Conservation (phyloP, 1,140 invertebrate genomes). For the Drosophila ogumai region DNA sequence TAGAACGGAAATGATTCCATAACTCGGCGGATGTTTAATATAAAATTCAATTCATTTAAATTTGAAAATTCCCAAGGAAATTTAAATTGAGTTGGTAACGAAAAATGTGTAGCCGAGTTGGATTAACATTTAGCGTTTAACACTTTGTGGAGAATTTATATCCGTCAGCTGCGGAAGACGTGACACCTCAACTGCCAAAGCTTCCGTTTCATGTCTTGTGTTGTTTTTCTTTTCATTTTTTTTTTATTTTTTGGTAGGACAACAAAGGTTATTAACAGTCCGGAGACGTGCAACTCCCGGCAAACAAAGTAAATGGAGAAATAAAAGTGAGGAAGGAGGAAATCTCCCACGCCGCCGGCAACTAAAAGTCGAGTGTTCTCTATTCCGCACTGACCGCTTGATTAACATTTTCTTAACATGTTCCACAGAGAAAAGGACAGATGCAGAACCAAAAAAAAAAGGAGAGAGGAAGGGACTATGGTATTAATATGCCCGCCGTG, state of each 20-base stretch:
- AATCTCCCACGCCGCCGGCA: slow-evolving; percentile 60
- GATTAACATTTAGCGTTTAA: slow-evolving; percentile 55
- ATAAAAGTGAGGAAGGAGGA: slow-evolving; percentile 25
- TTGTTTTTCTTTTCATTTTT: slow-evolving; percentile 40
- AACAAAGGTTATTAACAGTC: slow-evolving; percentile 79
- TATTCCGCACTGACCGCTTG: slow-evolving; percentile 81
- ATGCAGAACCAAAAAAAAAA: slow-evolving; percentile 1
- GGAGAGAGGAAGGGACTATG: slow-evolving; percentile 2
- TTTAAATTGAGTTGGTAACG: slow-evolving; percentile 48
- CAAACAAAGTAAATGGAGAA: slow-evolving; percentile 56
- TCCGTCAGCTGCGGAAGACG: slow-evolving; percentile 54
- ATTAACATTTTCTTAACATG: slow-evolving; percentile 79
- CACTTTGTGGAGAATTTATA: slow-evolving; percentile 66
- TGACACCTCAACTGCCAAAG: slow-evolving; percentile 60
- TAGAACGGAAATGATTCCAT: slow-evolving; percentile 76
- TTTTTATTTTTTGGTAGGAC: slow-evolving; percentile 36
- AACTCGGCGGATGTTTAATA: slow-evolving; percentile 69
- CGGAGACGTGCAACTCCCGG: slow-evolving; percentile 62
- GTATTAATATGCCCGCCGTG: slow-evolving; percentile 77
- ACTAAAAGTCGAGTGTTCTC: slow-evolving; percentile 72
- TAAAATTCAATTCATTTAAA: slow-evolving; percentile 68
- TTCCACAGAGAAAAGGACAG: slow-evolving; percentile 28
- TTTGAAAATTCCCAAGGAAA: slow-evolving; percentile 43
- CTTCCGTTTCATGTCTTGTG: slow-evolving; percentile 67
- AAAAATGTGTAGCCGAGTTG: slow-evolving; percentile 13